Conservation (phyloP, 2,797 vertebrate species). For the Melanotaenia nigrans region DNA sequence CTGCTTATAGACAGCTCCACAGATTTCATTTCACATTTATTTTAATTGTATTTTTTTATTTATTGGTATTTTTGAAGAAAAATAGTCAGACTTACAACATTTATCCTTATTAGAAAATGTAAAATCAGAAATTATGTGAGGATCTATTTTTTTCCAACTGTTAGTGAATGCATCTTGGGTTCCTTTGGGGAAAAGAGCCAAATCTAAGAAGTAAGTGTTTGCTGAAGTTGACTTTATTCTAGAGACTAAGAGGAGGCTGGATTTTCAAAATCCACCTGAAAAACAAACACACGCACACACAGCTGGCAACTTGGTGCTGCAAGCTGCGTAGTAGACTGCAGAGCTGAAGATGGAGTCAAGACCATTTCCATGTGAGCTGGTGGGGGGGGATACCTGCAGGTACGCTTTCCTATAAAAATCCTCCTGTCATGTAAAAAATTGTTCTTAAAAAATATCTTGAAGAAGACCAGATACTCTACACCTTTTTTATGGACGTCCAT, state of each 20-base stretch:
- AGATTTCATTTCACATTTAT: neutral
- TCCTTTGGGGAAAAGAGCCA: neutral
- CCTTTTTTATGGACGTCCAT: neutral
- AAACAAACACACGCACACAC: neutral
- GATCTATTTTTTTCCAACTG: neutral
- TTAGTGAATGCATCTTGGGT: neutral
- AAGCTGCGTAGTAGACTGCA: constrained; percentile 7
- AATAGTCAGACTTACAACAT: neutral
- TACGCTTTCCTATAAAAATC: neutral
- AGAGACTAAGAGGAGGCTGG: neutral
- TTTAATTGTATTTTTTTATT: neutral
- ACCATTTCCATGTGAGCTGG: constrained; percentile 8
- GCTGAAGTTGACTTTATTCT: neutral
- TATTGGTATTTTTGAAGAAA: neutral
- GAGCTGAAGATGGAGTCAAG: constrained; percentile 23
- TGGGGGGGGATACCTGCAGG: constrained; percentile 9
- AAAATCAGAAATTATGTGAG: neutral
- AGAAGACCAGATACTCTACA: neutral
- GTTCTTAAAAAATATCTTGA: constrained; percentile 4
- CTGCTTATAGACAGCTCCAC: neutral
- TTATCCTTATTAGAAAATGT: neutral
- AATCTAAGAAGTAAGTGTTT: neutral
- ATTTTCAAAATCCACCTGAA: neutral
- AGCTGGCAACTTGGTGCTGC: neutral
- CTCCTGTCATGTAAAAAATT: neutral